Evolutionary conservation across 2,113 vertebrate genomes (phyloP).

Genomic region (Cepphus grylle): DNA sequence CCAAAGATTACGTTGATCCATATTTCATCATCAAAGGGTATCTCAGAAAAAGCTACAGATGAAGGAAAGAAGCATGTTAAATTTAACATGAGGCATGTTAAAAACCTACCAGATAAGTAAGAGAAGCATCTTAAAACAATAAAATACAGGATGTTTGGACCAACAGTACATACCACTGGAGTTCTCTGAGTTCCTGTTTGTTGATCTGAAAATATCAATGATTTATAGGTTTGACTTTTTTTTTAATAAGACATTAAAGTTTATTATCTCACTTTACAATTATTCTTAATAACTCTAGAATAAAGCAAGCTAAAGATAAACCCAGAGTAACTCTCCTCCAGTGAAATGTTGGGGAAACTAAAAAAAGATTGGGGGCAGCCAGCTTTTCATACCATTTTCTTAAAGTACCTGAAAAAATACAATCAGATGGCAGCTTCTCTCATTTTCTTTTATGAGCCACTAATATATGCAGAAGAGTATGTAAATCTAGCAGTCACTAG

Average conservation of each 20-base stretch:
- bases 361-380: background rate
- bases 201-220: too few relatives aligned
- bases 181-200: too few relatives aligned
- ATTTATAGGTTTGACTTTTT: too few relatives aligned
- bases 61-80: too few relatives aligned
- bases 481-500: background rate
- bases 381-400: background rate
- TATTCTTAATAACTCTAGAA: background rate
- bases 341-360: background rate
- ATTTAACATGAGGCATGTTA: too few relatives aligned
- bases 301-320: background rate
- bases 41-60: too few relatives aligned
- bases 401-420: background rate
- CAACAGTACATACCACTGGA: too few relatives aligned
- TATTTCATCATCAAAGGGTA: too few relatives aligned
- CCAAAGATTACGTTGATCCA: too few relatives aligned
- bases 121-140: too few relatives aligned
- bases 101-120: too few relatives aligned
- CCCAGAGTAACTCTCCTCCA: background rate
- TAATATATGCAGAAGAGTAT: background rate
- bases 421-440: background rate
- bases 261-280: background rate
- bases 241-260: background rate
- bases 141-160: too few relatives aligned
- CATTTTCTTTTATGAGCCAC: background rate